Evolutionary conservation across 2,888 invertebrate genomes (phyloP).

Genomic region (Cloeon dipterum): DNA sequence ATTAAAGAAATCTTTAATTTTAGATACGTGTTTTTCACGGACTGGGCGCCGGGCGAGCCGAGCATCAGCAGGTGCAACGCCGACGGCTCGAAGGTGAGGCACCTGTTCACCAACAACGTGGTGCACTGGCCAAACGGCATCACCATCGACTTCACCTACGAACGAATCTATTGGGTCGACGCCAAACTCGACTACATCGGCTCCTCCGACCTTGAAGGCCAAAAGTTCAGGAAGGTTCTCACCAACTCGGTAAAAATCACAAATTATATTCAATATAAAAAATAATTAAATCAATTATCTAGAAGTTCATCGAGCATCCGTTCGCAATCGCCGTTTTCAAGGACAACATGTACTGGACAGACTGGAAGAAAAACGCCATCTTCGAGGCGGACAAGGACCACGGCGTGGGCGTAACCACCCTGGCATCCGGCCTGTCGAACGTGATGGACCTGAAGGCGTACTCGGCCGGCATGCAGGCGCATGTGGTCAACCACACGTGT

Average conservation of each 20-base stretch:
- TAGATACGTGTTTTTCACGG: constrained; percentile 60
- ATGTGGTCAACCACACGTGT: constrained; percentile 49
- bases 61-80: constrained; percentile 56
- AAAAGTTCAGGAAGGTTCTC: constrained; percentile 37
- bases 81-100: constrained; percentile 45
- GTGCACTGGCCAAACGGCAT: constrained; percentile 77
- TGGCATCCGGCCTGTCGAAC: constrained; percentile 37
- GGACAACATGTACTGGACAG: constrained; percentile 73
- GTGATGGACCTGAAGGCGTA: constrained; percentile 68
- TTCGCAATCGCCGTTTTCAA: constrained; percentile 72
- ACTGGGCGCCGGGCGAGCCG: constrained; percentile 59
- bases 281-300: constrained; percentile 4
- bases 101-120: constrained; percentile 34
- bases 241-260: constrained; percentile 23
- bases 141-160: constrained; percentile 58
- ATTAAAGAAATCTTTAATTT: neutral
- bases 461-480: constrained; percentile 50
- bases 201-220: constrained; percentile 47
- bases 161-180: constrained; percentile 72
- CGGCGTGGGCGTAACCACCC: constrained; percentile 32
- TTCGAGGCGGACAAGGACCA: constrained; percentile 59
- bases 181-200: constrained; percentile 62
- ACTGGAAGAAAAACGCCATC: constrained; percentile 60
- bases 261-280: neutral
- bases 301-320: constrained; percentile 50